Evolutionary conservation across 2,797 vertebrate genomes (phyloP), one percentile per base, ranked within the genome.

Genomic region (Vespertilio murinus): DNA sequence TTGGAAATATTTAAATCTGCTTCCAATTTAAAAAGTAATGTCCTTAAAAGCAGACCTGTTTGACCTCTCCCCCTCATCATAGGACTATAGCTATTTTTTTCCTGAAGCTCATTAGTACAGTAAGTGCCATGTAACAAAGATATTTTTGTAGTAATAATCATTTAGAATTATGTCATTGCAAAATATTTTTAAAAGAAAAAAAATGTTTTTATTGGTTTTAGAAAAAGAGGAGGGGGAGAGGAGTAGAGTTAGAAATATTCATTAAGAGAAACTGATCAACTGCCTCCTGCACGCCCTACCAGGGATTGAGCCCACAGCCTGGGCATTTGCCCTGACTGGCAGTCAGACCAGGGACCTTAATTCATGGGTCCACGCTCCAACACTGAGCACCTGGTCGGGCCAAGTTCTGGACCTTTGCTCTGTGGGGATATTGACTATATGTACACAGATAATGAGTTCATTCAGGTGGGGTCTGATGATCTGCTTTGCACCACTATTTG

Each of bases 1-100:
- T 94, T 93, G 23, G 71, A 88, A 93, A 80, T n/a, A 95, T 83
- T 81, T 93, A 75, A 94, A 73, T 92, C 59, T 90, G 35, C 45
- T 88, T 92, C 28, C 38, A 11, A 56, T 90, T 96, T 88, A 18
- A 81, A 71, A 88, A 84, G 54, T 83, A 81, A 61, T 52, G 40
- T 71, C 91, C 3, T 90, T 93, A 18, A 91, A 84, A 96, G 64
- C 12, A 90, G 52, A 71, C 84, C 52, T 87, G 6, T 92, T 90
- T 94, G 59, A 70, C 20, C n/a, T 28, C 5, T 14, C 33, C 64
- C 16, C 16, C 69, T 59, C 7, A 9, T 49, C 52, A 79, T 78
- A 73, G 16, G 10, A 23, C 1, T 94, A 28, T 77, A 80, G 59
- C 23, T 70, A 0, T 90, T 80, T 90, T 80, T 93, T 69, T 33